Conservation (phyloP, 2,888 invertebrate genomes). For the Nephrocerus scutellatus region DNA sequence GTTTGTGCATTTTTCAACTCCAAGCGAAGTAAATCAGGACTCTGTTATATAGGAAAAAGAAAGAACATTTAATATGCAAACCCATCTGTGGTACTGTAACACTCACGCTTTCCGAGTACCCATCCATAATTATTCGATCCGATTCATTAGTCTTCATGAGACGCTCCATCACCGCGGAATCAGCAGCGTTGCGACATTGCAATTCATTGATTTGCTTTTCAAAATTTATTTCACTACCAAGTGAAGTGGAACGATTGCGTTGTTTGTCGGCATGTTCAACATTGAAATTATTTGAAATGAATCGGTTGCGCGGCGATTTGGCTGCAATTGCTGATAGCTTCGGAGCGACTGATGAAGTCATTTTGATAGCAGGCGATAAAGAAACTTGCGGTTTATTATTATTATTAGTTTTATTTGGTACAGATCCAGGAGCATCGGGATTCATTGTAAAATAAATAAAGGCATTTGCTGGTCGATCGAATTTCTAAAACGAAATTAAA, state of each 20-base stretch:
- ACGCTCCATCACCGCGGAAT: constrained; percentile 34
- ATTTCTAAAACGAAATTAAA: constrained; percentile 27
- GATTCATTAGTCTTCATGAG: constrained; percentile 26
- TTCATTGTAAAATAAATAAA: constrained; percentile 35
- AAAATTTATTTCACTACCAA: constrained; percentile 23
- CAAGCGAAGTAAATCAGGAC: constrained; percentile 44
- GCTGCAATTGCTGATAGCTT: neutral
- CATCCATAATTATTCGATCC: constrained; percentile 44
- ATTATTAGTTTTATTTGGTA: constrained; percentile 1
- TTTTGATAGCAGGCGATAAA: constrained; percentile 4
- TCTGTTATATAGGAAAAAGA: constrained; percentile 32
- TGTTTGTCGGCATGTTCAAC: neutral
- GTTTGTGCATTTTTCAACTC: constrained; percentile 49
- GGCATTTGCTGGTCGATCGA: constrained; percentile 40
- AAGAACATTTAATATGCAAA: no score
- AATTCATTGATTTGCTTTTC: constrained; percentile 34
- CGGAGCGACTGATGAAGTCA: neutral
- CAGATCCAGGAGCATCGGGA: constrained; percentile 11
- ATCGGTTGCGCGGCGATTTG: neutral
- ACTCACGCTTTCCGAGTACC: constrained; percentile 45
- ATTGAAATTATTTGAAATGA: neutral
- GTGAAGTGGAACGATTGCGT: constrained; percentile 16
- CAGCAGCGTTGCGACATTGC: constrained; percentile 36
- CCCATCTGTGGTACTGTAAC: no score
- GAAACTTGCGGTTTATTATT: constrained; percentile 3